Percentiles rank a stretch among this genome's conserved stretches.
Conservation (phyloP, 2,888 invertebrate species). For the Heliconius charithonia region DNA sequence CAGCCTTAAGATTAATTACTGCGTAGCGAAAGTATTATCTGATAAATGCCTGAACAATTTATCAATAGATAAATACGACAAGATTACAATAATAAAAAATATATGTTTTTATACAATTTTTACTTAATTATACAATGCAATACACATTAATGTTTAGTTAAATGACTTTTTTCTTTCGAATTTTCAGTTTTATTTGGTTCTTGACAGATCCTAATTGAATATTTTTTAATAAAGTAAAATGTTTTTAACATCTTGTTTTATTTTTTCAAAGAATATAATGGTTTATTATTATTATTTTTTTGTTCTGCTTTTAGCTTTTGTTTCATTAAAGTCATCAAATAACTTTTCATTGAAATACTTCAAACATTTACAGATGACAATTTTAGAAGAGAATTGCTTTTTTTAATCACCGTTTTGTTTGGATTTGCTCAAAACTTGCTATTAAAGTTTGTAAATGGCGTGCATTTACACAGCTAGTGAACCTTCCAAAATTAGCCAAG, state of each 20-base stretch:
- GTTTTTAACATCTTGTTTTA: background rate
- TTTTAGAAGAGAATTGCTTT: background rate
- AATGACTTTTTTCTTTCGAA: no score
- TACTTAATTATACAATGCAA: background rate
- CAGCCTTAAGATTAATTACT: conserved; percentile 22
- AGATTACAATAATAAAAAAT: background rate
- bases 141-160: no score
- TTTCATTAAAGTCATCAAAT: background rate
- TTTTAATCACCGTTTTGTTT: background rate
- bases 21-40: background rate
- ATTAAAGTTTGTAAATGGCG: background rate
- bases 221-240: background rate
- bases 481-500: background rate
- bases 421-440: background rate
- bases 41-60: background rate
- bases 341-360: background rate
- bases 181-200: no score
- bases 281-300: no score
- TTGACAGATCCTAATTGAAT: no score
- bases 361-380: background rate
- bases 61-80: background rate
- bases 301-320: background rate
- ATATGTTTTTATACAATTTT: background rate
- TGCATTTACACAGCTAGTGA: background rate
- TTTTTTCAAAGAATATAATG: background rate